Conservation (phyloP, 2,797 vertebrate species). For the Micrastur ruficollis region DNA sequence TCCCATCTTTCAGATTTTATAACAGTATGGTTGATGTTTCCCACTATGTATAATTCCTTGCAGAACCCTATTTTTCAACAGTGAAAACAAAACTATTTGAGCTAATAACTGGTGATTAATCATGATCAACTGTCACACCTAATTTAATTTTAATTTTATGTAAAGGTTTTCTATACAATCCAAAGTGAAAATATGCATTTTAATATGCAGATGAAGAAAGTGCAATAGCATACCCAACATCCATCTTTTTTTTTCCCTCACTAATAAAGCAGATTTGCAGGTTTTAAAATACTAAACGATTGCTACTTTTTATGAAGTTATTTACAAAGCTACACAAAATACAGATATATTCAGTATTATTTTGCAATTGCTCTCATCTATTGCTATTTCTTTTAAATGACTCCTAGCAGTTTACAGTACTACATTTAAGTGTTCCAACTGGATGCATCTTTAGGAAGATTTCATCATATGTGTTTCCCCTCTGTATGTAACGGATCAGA, state of each 20-base stretch:
- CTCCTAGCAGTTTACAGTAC: constrained; percentile 20
- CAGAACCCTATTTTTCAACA: constrained; percentile 37
- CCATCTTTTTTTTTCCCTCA: background rate
- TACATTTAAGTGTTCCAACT: constrained; percentile 37
- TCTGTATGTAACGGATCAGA: background rate
- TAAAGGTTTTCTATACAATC: constrained; percentile 31
- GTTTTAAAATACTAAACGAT: constrained; percentile 47
- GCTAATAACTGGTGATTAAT: constrained; percentile 53
- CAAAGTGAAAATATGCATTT: constrained; percentile 65
- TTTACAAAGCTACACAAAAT: constrained; percentile 46
- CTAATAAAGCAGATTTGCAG: constrained; percentile 15
- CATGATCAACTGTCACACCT: constrained; percentile 53
- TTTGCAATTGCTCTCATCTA: background rate
- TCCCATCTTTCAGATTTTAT: background rate
- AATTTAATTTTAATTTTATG: constrained; percentile 63
- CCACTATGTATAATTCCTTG: background rate
- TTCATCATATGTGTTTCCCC: background rate
- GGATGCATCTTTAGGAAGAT: constrained; percentile 23
- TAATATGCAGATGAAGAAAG: constrained; percentile 40
- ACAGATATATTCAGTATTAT: background rate
- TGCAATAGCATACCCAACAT: background rate
- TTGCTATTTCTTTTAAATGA: constrained; percentile 8
- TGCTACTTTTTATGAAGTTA: constrained; percentile 42
- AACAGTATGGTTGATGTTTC: background rate
- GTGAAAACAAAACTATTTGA: constrained; percentile 41